Evolutionary conservation across 2,888 invertebrate genomes (phyloP).

Genomic region (Heliconius ismenius): DNA sequence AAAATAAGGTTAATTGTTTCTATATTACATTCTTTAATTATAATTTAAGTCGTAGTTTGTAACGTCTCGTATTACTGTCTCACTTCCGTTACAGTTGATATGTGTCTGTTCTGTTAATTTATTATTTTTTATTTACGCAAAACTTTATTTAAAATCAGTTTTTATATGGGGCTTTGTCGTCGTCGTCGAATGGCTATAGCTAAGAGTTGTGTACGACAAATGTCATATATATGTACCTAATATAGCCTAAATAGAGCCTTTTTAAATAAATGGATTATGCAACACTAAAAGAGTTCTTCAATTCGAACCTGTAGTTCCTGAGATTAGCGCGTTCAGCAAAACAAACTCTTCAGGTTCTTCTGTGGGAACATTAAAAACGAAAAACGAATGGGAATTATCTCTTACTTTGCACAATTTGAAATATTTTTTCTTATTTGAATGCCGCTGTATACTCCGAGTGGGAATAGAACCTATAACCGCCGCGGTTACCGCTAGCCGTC

Average conservation of each 20-base stretch:
- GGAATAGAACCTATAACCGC: background rate
- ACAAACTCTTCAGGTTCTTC: too few relatives aligned
- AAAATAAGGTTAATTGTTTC: background rate
- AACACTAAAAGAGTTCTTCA: background rate
- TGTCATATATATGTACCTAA: background rate
- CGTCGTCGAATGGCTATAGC: background rate
- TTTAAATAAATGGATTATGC: background rate
- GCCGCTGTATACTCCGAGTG: background rate
- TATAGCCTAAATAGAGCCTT: background rate
- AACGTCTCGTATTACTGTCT: background rate
- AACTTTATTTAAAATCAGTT: background rate
- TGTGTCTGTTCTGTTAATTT: background rate
- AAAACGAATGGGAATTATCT: too few relatives aligned
- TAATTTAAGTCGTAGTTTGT: background rate
- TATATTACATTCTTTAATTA: background rate
- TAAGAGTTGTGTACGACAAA: background rate
- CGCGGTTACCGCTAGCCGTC: background rate
- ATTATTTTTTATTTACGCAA: background rate
- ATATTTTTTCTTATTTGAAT: too few relatives aligned
- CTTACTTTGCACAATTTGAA: too few relatives aligned
- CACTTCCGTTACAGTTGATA: background rate
- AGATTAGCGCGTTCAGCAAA: too few relatives aligned
- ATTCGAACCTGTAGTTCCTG: too few relatives aligned
- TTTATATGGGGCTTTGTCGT: background rate
- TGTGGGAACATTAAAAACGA: too few relatives aligned